Base-by-base conservation (phyloP, 2,888 invertebrate genomes). In the Drosophila ezoana region DNA sequence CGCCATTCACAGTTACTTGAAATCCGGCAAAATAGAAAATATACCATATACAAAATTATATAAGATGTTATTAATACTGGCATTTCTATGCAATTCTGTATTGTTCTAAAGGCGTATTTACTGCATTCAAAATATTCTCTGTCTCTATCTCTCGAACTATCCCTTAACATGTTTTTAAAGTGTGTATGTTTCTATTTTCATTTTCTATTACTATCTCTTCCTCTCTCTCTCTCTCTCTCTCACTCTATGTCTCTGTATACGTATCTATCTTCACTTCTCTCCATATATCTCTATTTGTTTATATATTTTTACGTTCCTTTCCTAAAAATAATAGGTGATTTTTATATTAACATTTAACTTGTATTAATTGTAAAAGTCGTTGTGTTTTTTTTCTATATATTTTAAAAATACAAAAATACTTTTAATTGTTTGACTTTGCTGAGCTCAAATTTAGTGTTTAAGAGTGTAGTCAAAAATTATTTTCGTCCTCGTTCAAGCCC, bases 361-460 rank as follows among this genome's bases (percentile, higher is more conserved):
- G 61, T 74, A 62, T 77, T 75, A 81, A 72, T 57, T 69, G 18
- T 54, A 58, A 63, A 74, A 78, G 61, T 62, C 65, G 47, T 65
- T 61, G 47, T 51, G 35, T 54, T 53, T 49, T 20, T 35, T 16
- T 48, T 8, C 18, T 35, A 28, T 28, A 28, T 28, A 28, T 28
- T 60, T 56, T 33, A 58, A 68, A 74, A 73, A 68, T 62, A 73
- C 53, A 48, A 62, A 62, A 54, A 40, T 45, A 58, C 20, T 43
- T 8, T 45, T 41, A 54, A 9, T 14, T 40, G 11, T 41, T 45
- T 48, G 47, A 45, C 16, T 71, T 53, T 49, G 44, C 53, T 23
- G 16, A 49, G 33, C 37, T 16, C 41, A 14, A 66, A 33, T 41
- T 33, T 40, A 45, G 20, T 8, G 20, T 45, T n/a, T 40, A 13